These are phyloP conservation scores for Peromyscus melanophrys DNA, from an alignment of 2,797 vertebrate genomes.

Conservation along the genomic window DNA sequence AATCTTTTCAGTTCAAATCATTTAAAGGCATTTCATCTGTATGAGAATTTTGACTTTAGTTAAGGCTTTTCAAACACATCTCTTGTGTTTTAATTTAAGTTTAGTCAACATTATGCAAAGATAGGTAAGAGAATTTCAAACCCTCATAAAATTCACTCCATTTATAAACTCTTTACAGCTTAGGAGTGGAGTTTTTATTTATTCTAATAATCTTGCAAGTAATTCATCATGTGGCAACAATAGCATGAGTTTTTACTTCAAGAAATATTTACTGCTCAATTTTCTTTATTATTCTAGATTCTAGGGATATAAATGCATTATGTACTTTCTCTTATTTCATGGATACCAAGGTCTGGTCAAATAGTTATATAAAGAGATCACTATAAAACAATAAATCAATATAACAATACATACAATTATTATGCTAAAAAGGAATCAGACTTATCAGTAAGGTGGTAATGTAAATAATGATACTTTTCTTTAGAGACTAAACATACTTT, in stretches of 20 bases:
- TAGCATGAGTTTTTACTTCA: constrained; percentile 4
- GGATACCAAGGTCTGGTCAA: background rate
- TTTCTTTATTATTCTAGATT: background rate
- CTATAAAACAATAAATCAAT: background rate
- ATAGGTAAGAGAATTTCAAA: constrained; percentile 10
- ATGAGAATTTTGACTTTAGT: constrained; percentile 29
- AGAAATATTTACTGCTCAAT: background rate
- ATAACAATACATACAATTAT: constrained; percentile 32
- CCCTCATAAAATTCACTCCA: background rate
- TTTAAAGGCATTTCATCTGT: background rate
- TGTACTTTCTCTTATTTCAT: background rate
- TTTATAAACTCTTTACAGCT: background rate
- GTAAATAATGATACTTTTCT: constrained; percentile 25
- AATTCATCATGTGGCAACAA: background rate
- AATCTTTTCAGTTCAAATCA: background rate
- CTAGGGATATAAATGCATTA: background rate
- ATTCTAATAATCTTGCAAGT: constrained; percentile 41
- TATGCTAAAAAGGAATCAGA: constrained; percentile 19
- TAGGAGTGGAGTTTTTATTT: background rate
- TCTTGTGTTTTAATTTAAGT: background rate
- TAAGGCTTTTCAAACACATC: background rate
- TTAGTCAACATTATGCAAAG: constrained; percentile 1
- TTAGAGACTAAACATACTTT: background rate
- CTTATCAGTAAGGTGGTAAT: background rate
- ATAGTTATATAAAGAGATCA: background rate